phyloP scores from a whole-genome alignment of 2,797 vertebrate genomes.

The Galagoides demidoff region DNA sequence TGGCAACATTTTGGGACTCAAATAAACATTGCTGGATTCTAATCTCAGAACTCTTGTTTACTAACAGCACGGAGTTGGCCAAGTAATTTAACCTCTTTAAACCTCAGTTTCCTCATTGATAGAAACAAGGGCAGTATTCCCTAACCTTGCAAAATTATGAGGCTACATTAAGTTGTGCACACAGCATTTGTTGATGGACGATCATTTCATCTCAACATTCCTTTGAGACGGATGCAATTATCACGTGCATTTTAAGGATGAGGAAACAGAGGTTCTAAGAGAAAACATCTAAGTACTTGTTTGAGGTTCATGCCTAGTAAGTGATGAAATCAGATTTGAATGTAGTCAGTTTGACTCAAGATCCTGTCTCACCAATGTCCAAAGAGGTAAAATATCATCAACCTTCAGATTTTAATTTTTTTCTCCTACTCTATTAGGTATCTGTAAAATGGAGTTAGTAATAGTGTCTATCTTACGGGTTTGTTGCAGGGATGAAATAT shows the following conservation, averaged over 20 bases:
- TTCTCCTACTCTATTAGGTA: background rate
- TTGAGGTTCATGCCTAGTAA: background rate
- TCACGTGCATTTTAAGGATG: background rate
- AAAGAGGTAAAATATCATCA: background rate
- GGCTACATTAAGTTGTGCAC: background rate
- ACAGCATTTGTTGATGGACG: background rate
- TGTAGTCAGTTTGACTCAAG: background rate
- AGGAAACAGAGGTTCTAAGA: background rate
- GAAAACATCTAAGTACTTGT: background rate
- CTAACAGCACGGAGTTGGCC: background rate
- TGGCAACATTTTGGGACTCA: background rate
- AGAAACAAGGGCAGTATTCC: background rate
- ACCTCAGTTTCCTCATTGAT: background rate
- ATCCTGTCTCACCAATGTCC: background rate
- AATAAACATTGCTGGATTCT: background rate
- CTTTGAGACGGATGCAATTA: background rate
- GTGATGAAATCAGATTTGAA: background rate
- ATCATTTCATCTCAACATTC: background rate
- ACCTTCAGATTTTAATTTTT: background rate
- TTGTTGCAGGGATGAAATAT: background rate
- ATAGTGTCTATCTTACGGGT: background rate
- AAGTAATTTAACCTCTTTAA: background rate
- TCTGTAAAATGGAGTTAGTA: conserved; percentile 6
- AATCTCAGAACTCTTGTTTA: background rate
- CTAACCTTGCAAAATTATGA: background rate